phyloP scores from a whole-genome alignment of 2,797 vertebrate species.

The Falco concolor region DNA sequence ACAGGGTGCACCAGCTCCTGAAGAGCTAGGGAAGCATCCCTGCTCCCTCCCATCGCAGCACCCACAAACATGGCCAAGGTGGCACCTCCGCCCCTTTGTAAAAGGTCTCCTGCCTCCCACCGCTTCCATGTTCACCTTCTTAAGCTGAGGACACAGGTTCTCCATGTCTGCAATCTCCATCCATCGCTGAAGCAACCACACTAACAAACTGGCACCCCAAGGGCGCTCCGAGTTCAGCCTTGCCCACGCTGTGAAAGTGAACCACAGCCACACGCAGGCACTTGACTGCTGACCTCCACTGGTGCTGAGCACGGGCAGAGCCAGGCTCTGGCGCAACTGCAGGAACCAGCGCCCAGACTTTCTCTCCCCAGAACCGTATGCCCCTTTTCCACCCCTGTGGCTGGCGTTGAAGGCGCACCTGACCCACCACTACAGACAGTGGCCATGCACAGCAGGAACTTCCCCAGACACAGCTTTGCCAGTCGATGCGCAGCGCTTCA shows the following conservation, averaged over 20 bases:
- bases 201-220: no score
- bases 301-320: neutral
- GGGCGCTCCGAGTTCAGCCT: neutral
- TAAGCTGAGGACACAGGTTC: neutral
- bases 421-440: fast-evolving
- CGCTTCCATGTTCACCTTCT: neutral
- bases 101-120: neutral
- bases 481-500: fast-evolving
- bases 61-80: fast-evolving
- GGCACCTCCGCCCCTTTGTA: neutral
- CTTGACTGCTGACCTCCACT: neutral
- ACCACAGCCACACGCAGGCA: neutral
- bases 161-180: neutral
- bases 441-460: neutral
- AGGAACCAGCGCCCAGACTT: neutral
- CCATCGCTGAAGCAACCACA: neutral
- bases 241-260: neutral
- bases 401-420: fast-evolving
- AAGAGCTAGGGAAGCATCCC: neutral
- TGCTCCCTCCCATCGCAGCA: neutral
- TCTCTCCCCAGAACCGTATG: neutral
- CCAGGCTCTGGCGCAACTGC: neutral
- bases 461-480: no score
- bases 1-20: neutral
- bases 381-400: neutral